These are phyloP conservation scores for Junonia oenone DNA, from an alignment of 2,888 invertebrate genomes.

Conservation along the genomic window DNA sequence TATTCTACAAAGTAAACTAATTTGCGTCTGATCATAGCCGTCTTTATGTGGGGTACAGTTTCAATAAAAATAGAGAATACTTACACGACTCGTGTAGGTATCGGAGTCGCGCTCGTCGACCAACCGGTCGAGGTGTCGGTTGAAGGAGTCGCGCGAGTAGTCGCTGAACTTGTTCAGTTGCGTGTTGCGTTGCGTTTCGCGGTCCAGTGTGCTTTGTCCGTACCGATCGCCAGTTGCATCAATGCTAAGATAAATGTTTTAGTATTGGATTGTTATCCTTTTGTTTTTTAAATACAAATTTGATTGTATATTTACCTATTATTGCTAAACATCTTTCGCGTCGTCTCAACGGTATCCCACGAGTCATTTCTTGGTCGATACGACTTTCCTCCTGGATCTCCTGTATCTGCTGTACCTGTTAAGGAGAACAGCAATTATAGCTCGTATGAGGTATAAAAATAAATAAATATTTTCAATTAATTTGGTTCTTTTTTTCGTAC, in stretches of 20 bases:
- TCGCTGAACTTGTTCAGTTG: constrained; percentile 79
- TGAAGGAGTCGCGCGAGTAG: constrained; percentile 63
- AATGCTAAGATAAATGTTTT: constrained; percentile 23
- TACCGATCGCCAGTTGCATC: constrained; percentile 27
- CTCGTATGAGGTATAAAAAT: too few relatives aligned
- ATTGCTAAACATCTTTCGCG: constrained; percentile 84
- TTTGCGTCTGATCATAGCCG: constrained; percentile 16
- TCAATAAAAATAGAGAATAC: constrained; percentile 30
- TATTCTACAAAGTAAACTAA: constrained; percentile 1
- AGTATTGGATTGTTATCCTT: not conserved
- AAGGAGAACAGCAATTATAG: too few relatives aligned
- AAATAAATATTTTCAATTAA: too few relatives aligned
- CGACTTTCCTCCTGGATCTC: constrained; percentile 62
- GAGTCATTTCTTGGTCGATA: constrained; percentile 82
- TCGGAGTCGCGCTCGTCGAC: constrained; percentile 67
- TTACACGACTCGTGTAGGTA: constrained; percentile 61
- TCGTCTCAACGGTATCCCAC: constrained; percentile 91
- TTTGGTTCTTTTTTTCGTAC: too few relatives aligned
- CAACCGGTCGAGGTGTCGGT: constrained; percentile 64
- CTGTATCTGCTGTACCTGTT: constrained; percentile 42
- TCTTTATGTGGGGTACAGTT: constrained; percentile 3
- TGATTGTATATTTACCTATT: constrained; percentile 48
- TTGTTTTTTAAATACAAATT: not conserved
- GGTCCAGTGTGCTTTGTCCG: constrained; percentile 70
- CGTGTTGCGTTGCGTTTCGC: constrained; percentile 82